Conservation (phyloP, 2,113 vertebrate genomes). For the Paraplagusia blochii region DNA sequence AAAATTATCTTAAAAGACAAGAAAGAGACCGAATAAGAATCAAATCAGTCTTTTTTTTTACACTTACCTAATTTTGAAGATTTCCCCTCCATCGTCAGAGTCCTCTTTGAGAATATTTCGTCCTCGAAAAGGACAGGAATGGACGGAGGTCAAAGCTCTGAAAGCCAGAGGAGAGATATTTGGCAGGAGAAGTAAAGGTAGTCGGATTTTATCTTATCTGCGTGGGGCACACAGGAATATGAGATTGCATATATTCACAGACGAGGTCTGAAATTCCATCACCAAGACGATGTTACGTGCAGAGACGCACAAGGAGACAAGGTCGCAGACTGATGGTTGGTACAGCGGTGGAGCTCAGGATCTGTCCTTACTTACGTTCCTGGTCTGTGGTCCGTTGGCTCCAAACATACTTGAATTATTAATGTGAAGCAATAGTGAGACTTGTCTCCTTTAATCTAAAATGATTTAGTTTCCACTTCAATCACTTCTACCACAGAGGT, state of each 20-base stretch:
- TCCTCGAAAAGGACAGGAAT: conserved; percentile 11
- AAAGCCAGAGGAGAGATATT: conserved; percentile 39
- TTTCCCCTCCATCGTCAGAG: too few relatives aligned
- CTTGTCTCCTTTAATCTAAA: too few relatives aligned
- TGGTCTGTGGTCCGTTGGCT: background rate
- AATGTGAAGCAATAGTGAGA: too few relatives aligned
- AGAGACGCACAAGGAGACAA: conserved; percentile 35
- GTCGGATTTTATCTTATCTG: conserved; percentile 57
- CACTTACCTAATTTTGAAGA: conserved; percentile 3
- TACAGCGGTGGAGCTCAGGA: conserved; percentile 17
- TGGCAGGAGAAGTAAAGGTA: conserved; percentile 46
- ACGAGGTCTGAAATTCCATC: conserved; percentile 15
- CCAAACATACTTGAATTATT: too few relatives aligned
- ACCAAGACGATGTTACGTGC: background rate
- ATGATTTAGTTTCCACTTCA: too few relatives aligned
- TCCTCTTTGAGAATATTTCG: conserved; percentile 16
- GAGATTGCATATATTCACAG: conserved; percentile 13
- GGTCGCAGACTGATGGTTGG: conserved; percentile 29
- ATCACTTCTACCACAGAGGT: too few relatives aligned
- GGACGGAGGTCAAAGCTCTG: conserved; percentile 22
- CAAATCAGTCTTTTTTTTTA: too few relatives aligned
- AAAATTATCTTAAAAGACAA: too few relatives aligned
- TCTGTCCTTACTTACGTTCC: conserved; percentile 1
- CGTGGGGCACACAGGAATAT: conserved; percentile 36
- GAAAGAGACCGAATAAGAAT: too few relatives aligned